These are phyloP conservation scores for Pseudomugil gertrudae DNA, from an alignment of 2,797 vertebrate species.

Conservation along the genomic window DNA sequence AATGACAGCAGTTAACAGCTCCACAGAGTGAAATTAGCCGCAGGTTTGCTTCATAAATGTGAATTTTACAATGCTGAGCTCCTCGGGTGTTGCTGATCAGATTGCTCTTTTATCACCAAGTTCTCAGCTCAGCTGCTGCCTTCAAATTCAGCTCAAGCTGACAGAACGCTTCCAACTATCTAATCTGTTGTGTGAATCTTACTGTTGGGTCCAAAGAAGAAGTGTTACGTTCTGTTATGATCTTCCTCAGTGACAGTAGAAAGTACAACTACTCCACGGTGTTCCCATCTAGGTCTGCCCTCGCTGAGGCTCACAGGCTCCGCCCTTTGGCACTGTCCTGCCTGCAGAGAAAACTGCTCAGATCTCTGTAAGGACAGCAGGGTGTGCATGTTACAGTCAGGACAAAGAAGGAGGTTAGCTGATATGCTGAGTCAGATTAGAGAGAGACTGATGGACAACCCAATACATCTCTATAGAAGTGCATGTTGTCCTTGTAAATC, in stretches of 20 bases:
- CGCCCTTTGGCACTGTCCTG: background rate
- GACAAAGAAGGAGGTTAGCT: slow-evolving; percentile 8
- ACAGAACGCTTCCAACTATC: background rate
- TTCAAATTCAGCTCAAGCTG: slow-evolving; percentile 11
- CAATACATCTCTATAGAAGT: slow-evolving; percentile 16
- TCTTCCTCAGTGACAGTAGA: background rate
- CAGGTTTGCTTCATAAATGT: background rate
- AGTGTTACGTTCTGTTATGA: slow-evolving; percentile 3
- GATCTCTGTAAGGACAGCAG: background rate
- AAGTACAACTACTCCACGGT: background rate
- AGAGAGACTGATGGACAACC: slow-evolving; percentile 42
- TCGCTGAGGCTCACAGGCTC: slow-evolving; percentile 16
- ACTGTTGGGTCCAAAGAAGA: slow-evolving; percentile 3
- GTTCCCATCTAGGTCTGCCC: background rate
- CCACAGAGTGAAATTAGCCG: background rate
- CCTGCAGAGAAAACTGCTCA: slow-evolving; percentile 14
- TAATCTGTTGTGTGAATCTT: slow-evolving; percentile 12
- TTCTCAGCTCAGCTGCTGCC: slow-evolving; percentile 19
- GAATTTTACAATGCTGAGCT: background rate
- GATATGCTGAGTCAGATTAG: slow-evolving; percentile 56
- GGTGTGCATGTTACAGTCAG: background rate
- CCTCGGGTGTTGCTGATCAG: slow-evolving; percentile 20
- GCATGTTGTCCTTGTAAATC: slow-evolving; percentile 23
- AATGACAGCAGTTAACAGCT: background rate
- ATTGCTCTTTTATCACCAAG: slow-evolving; percentile 36